These are phyloP conservation scores for Heliconius ismenius DNA, from an alignment of 2,888 invertebrate genomes.

Conservation along the genomic window DNA sequence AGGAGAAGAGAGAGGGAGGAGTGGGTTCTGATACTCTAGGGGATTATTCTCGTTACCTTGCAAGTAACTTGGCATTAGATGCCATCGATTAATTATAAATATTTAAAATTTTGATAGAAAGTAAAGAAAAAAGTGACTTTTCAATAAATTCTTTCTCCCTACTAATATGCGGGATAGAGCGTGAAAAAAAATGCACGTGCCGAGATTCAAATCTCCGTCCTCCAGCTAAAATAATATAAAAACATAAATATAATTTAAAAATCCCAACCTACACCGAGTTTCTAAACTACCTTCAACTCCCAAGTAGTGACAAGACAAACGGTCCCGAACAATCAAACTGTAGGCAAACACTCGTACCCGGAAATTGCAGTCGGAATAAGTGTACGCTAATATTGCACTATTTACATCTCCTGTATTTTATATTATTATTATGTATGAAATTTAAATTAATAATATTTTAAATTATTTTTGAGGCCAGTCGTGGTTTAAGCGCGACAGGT, in stretches of 20 bases:
- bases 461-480: neutral
- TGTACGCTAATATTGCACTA: slow-evolving; percentile 31
- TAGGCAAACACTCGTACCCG: slow-evolving; percentile 40
- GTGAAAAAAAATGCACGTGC: neutral
- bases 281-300: slow-evolving; percentile 27
- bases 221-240: slow-evolving; percentile 10
- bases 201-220: neutral
- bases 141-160: neutral
- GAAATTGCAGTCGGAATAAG: slow-evolving; percentile 41
- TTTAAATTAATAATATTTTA: neutral
- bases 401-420: slow-evolving; percentile 20
- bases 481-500: neutral
- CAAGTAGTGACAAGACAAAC: slow-evolving; percentile 44
- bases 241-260: slow-evolving; percentile 7
- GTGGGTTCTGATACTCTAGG: too few species aligned
- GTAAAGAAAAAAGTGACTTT: too few species aligned
- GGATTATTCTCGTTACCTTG: too few species aligned
- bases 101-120: too few species aligned
- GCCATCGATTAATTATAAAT: too few species aligned
- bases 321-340: slow-evolving; percentile 46
- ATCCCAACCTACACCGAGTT: slow-evolving; percentile 14
- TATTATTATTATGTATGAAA: neutral
- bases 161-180: neutral
- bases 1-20: too few species aligned
- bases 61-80: too few species aligned